phyloP scores from a whole-genome alignment of 2,113 vertebrate genomes.

The Sporophila hypoxantha region DNA sequence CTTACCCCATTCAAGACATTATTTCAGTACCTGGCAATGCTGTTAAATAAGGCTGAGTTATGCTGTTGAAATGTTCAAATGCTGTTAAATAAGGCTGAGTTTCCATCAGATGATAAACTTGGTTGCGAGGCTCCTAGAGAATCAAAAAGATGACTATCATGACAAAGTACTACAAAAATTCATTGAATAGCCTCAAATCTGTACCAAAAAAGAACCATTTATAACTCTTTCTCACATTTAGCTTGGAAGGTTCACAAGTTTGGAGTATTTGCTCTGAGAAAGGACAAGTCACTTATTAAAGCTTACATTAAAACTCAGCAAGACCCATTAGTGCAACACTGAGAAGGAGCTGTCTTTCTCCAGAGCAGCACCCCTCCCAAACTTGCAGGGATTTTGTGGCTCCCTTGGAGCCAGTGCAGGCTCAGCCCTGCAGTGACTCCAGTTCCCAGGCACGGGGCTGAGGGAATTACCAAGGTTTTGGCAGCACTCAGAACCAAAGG shows the following conservation, averaged over 20 bases:
- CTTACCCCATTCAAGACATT: background rate
- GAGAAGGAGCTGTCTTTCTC: background rate
- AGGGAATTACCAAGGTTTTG: background rate
- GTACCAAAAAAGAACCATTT: background rate
- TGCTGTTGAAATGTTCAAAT: background rate
- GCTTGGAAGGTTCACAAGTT: background rate
- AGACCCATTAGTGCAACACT: background rate
- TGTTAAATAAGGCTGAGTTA: background rate
- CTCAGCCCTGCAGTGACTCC: background rate
- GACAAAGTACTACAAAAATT: background rate
- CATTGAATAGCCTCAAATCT: background rate
- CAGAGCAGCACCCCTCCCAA: background rate
- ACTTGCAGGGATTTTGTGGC: background rate
- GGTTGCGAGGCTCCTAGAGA: background rate
- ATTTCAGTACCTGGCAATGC: background rate
- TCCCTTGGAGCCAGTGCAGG: fast-evolving
- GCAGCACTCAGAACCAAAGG: background rate
- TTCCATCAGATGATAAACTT: background rate
- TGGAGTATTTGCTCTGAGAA: background rate
- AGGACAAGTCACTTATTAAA: background rate
- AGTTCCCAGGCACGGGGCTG: background rate
- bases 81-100: background rate
- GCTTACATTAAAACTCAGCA: background rate
- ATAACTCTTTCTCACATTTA: background rate
- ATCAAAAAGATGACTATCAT: background rate